Evolutionary conservation across 2,113 vertebrate species (phyloP), one percentile per base, ranked within the genome.

Genomic region (Furnarius figulus): DNA sequence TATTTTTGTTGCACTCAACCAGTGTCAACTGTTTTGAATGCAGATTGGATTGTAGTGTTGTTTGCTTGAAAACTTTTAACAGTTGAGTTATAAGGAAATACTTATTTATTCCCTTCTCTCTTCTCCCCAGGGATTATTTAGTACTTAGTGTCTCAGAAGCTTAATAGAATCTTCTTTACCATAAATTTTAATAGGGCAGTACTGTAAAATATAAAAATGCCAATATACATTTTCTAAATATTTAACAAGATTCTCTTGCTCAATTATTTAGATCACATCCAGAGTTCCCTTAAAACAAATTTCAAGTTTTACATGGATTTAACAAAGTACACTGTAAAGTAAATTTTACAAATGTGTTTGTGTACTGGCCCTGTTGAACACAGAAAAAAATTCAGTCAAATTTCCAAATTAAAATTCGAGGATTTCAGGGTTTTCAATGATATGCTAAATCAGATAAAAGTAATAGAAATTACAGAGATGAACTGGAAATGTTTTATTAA

Each of bases 241-340:
- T 95, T 97, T 97, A 97, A 96, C 68, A 84, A 61, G 87, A 40
- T 86, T 93, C 86, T 87, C 46, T 92, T 62, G 46, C 62, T 97
- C 68, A 94, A 92, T 97, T 97, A 97, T 97, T 97, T 96, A 97
- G 78, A 94, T 86, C 79, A 63, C 76, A 95, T 75, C 56, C 80
- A 93, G 42, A 88, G 67, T 59, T 97, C 63, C 52, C 62, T 84
- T 77, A 93, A 90, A 96, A 87, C 10, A 90, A 91, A 91, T 78
- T 68, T 89, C 33, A 95, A 93, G 59, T 92, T 96, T 93, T 85
- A 88, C 75, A 65, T 62, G 53, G 56, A 77, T 95, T 93, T 83
- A 85, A 82, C 49, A 81, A 95, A 91, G 66, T 88, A 89, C 50
- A 75, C 46, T 87, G 42, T 53, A 59, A 93, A 86, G 67, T 61